phyloP scores from a whole-genome alignment of 2,888 invertebrate genomes.

The Acutogordius australiensis region DNA sequence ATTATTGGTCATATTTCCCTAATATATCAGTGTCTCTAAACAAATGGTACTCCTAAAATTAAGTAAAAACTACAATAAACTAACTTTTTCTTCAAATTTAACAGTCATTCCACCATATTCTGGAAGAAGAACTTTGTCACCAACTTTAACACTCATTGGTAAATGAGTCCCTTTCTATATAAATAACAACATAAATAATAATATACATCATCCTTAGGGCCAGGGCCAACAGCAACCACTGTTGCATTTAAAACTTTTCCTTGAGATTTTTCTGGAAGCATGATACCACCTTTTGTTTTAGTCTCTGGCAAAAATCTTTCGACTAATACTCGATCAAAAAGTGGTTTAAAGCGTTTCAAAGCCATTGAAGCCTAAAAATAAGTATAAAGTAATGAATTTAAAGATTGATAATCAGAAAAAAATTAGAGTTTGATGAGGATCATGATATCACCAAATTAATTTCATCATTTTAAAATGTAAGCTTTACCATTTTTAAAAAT shows the following conservation, averaged over 20 bases:
- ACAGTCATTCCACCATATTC: slow-evolving; percentile 97
- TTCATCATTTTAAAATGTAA: not conserved
- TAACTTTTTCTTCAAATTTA: slow-evolving; percentile 41
- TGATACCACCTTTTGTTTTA: slow-evolving; percentile 75
- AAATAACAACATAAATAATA: slow-evolving; percentile 14
- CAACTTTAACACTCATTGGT: slow-evolving; percentile 50
- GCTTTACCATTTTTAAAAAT: not conserved
- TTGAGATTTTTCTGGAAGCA: slow-evolving; percentile 79
- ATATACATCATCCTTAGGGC: slow-evolving; percentile 40
- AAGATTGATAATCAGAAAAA: slow-evolving; percentile 8
- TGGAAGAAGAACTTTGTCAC: slow-evolving; percentile 73
- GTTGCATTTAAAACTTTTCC: slow-evolving; percentile 68
- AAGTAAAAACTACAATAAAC: slow-evolving; percentile 15
- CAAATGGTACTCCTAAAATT: slow-evolving; percentile 45
- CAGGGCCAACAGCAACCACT: slow-evolving; percentile 74
- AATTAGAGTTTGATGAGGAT: not conserved
- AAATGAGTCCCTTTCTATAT: slow-evolving; percentile 44
- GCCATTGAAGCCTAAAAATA: slow-evolving; percentile 25
- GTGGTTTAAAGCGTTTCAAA: slow-evolving; percentile 42
- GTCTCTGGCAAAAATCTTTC: slow-evolving; percentile 64
- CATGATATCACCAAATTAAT: not conserved
- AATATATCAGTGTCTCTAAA: slow-evolving; percentile 82
- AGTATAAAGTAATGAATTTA: not conserved
- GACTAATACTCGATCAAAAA: slow-evolving; percentile 74
- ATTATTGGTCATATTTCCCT: slow-evolving; percentile 36